Percentiles rank a stretch among this genome's conserved stretches.
Evolutionary conservation across 2,888 invertebrate species (phyloP).

Genomic region (Podotricha telesiphe): DNA sequence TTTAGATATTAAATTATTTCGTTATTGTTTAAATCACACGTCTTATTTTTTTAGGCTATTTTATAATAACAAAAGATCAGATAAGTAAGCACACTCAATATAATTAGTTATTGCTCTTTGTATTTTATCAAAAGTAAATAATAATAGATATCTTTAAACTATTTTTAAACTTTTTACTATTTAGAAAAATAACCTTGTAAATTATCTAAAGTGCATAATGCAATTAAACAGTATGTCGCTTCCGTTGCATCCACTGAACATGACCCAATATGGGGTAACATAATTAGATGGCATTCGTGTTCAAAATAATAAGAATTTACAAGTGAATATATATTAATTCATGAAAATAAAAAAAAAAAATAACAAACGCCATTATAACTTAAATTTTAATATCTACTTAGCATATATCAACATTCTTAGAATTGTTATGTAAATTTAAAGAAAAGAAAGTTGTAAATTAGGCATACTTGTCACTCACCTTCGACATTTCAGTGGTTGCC

Average conservation of each 20-base stretch:
- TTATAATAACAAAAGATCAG: too few relatives aligned
- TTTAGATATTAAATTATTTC: too few relatives aligned
- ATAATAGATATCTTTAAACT: neutral
- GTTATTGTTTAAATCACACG: too few relatives aligned
- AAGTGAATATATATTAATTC: too few relatives aligned
- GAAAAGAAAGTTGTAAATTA: constrained; percentile 3
- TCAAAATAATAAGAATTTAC: neutral
- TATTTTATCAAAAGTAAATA: neutral
- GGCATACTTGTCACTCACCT: constrained; percentile 63
- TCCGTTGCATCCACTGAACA: constrained; percentile 8
- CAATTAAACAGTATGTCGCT: constrained; percentile 7
- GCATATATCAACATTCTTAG: neutral
- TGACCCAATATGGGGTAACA: neutral
- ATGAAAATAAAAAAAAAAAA: too few relatives aligned
- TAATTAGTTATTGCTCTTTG: too few relatives aligned
- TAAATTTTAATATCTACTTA: neutral
- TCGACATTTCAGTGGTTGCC: constrained; percentile 85
- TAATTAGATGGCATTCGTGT: neutral
- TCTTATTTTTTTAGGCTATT: too few relatives aligned
- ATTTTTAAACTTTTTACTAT: neutral
- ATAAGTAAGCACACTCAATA: too few relatives aligned
- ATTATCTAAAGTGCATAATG: constrained; percentile 9
- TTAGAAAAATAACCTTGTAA: constrained; percentile 10
- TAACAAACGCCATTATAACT: too few relatives aligned
- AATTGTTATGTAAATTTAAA: constrained; percentile 8